phyloP scores from a whole-genome alignment of 2,888 invertebrate species.

The Sabellastarte sp. region DNA sequence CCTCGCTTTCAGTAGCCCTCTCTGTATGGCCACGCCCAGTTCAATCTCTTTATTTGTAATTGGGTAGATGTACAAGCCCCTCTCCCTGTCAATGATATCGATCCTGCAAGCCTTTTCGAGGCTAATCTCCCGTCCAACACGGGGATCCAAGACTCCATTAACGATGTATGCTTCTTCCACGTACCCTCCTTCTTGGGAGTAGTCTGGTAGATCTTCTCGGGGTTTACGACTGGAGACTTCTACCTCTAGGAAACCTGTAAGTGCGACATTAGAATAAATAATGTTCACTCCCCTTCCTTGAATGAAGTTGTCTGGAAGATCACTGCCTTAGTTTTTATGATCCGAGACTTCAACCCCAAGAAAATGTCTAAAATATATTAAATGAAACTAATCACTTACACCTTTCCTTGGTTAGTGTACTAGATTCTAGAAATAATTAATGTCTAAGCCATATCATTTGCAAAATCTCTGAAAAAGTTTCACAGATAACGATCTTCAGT shows the following conservation, averaged over 20 bases:
- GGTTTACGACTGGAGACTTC: not conserved
- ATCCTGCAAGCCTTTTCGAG: constrained; percentile 73
- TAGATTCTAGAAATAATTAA: no score
- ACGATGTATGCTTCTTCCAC: constrained; percentile 20
- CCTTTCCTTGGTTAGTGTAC: no score
- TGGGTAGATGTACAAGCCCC: constrained; percentile 65
- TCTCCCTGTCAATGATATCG: constrained; percentile 75
- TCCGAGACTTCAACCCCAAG: no score
- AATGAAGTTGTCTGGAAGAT: no score
- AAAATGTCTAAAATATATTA: no score
- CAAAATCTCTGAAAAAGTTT: no score
- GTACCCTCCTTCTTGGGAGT: not conserved
- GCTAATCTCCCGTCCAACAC: constrained; percentile 63
- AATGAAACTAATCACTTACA: no score
- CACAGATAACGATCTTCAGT: no score
- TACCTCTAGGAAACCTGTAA: constrained; percentile 4
- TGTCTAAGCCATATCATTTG: no score
- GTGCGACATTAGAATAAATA: constrained; percentile 28
- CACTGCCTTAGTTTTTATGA: no score
- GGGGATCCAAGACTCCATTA: constrained; percentile 45
- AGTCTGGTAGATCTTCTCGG: not conserved
- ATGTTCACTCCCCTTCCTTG: constrained; percentile 13
- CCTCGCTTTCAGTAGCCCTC: constrained; percentile 12
- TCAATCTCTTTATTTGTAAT: constrained; percentile 4
- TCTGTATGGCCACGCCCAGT: constrained; percentile 17